Evolutionary conservation across 2,797 vertebrate species (phyloP).

Genomic region (Cuniculus paca): DNA sequence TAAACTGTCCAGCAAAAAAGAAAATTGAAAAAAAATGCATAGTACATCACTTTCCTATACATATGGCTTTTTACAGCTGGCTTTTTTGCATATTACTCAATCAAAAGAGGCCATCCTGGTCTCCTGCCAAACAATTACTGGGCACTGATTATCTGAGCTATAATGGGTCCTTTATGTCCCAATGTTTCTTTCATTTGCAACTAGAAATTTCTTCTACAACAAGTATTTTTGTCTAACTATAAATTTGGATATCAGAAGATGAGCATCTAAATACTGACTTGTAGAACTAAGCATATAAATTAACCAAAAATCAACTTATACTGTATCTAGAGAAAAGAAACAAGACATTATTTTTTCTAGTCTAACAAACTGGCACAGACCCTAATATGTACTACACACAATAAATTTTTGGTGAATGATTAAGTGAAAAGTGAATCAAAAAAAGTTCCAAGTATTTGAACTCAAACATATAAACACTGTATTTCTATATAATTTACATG

Average conservation of each 20-base stretch:
- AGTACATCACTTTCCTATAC: slow-evolving; percentile 21
- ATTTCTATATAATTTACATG: slow-evolving; percentile 29
- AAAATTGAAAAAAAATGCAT: slow-evolving; percentile 8
- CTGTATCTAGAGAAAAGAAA: slow-evolving; percentile 15
- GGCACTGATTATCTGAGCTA: slow-evolving; percentile 1
- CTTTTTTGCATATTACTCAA: background rate
- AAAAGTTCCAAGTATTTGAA: background rate
- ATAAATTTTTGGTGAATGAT: background rate
- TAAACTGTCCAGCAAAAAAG: slow-evolving; percentile 52
- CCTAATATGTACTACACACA: background rate
- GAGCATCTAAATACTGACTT: background rate
- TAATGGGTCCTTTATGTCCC: background rate
- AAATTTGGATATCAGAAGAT: background rate
- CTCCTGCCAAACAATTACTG: background rate
- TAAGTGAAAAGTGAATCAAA: slow-evolving; percentile 36
- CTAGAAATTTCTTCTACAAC: background rate
- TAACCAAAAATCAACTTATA: background rate
- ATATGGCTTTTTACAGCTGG: background rate
- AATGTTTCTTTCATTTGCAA: background rate
- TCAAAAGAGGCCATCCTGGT: background rate
- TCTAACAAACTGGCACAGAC: background rate
- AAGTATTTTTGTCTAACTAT: background rate
- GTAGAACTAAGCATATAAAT: slow-evolving; percentile 15
- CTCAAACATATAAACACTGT: background rate
- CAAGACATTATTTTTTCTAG: background rate